Evolutionary conservation across 2,888 invertebrate species (phyloP).

Genomic region (Hyalella azteca): DNA sequence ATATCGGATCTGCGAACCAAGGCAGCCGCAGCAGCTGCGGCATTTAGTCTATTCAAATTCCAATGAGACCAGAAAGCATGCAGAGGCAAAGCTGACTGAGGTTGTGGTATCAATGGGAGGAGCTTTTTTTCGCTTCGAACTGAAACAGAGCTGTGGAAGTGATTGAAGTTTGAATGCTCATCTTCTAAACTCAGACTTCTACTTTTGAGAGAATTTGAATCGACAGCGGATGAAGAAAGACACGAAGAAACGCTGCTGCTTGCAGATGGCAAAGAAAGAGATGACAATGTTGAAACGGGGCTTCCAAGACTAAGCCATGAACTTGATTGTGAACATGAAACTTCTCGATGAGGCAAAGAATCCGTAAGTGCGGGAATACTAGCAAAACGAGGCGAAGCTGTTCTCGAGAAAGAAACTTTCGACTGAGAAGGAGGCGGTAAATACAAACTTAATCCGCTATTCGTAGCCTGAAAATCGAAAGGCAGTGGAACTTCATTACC

Average conservation of each 20-base stretch:
- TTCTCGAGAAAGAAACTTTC: too few species aligned
- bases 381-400: too few species aligned
- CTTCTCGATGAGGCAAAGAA: too few species aligned
- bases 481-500: too few species aligned
- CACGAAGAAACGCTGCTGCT: not conserved
- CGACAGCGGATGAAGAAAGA: not conserved
- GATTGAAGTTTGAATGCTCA: not conserved
- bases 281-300: too few species aligned
- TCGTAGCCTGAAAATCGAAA: too few species aligned
- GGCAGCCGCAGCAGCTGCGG: not conserved
- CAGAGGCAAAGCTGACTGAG: not conserved
- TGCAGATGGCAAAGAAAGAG: not conserved
- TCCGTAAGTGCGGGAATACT: too few species aligned
- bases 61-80: constrained; percentile 9
- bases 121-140: not conserved
- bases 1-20: not conserved
- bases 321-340: too few species aligned
- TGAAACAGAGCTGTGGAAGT: not conserved
- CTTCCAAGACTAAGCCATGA: too few species aligned
- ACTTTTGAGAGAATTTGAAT: constrained; percentile 3
- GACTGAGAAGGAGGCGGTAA: too few species aligned
- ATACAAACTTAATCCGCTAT: too few species aligned
- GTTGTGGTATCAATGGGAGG: not conserved
- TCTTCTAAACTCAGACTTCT: not conserved
- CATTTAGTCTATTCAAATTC: not conserved